Conservation (phyloP, 1,140 invertebrate genomes). For the Drosophila sp. region DNA sequence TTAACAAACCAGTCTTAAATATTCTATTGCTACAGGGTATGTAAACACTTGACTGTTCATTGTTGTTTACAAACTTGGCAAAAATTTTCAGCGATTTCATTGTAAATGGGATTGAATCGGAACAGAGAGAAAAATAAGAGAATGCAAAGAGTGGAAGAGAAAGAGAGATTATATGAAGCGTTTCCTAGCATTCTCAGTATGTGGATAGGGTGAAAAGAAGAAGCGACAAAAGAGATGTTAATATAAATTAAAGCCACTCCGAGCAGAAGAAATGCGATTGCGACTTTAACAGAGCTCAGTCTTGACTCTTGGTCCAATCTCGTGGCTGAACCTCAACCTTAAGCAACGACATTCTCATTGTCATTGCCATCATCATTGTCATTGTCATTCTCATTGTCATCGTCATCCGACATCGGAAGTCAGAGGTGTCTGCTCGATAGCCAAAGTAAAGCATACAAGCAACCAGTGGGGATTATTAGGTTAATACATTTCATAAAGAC, state of each 20-base stretch:
- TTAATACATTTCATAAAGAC: conserved; percentile 54
- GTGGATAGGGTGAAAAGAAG: background rate
- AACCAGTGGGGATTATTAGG: conserved; percentile 55
- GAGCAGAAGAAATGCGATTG: conserved; percentile 1
- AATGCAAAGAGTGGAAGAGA: background rate
- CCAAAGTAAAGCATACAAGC: conserved; percentile 42
- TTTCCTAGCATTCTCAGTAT: background rate
- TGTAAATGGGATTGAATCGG: conserved; percentile 26
- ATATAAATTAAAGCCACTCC: conserved; percentile 20
- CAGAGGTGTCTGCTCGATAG: background rate
- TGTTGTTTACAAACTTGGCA: conserved; percentile 69
- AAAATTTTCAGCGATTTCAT: conserved; percentile 64
- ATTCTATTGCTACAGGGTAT: conserved; percentile 7
- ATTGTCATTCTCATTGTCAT: conserved; percentile 11
- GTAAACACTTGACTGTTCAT: conserved; percentile 58
- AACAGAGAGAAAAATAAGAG: conserved; percentile 5
- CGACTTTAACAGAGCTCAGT: background rate
- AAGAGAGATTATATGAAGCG: background rate
- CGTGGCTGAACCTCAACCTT: conserved; percentile 5
- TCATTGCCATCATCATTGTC: background rate
- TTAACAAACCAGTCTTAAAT: background rate
- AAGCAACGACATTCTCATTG: conserved; percentile 8
- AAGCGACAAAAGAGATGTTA: conserved; percentile 1
- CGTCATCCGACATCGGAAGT: conserved; percentile 17
- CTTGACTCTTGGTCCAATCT: background rate